These are phyloP conservation scores for Sebastes nivosus DNA, from an alignment of 2,797 vertebrate species.

Conservation along the genomic window DNA sequence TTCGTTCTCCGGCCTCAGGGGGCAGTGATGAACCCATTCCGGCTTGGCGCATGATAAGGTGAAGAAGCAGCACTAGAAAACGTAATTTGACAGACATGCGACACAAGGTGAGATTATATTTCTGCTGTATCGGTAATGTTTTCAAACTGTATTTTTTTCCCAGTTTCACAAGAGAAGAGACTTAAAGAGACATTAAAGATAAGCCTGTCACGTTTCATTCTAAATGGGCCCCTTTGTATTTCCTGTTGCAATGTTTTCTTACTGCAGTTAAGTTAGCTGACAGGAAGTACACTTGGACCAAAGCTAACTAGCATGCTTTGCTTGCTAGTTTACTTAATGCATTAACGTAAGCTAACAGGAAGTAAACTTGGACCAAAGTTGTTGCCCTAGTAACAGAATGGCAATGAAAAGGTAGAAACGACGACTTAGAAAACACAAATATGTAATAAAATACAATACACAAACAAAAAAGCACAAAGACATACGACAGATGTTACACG, in stretches of 20 bases:
- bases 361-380: too few species aligned
- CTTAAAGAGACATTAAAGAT: not conserved
- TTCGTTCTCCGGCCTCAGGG: not conserved
- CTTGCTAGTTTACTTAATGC: too few species aligned
- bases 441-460: not conserved
- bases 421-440: not conserved
- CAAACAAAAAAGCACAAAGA: not conserved
- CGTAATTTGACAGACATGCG: not conserved
- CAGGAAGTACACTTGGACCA: too few species aligned
- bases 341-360: too few species aligned
- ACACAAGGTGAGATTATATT: not conserved
- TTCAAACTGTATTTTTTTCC: not conserved
- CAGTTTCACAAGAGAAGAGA: not conserved
- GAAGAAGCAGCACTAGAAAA: not conserved
- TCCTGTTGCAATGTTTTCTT: too few species aligned
- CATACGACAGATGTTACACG: not conserved
- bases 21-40: not conserved
- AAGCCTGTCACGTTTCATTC: too few species aligned
- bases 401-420: too few species aligned
- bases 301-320: too few species aligned
- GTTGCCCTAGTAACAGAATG: too few species aligned
- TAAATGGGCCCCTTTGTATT: too few species aligned
- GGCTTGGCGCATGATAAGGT: not conserved
- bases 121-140: not conserved
- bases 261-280: fast-evolving